Evolutionary conservation across 2,888 invertebrate genomes (phyloP).

Genomic region (Plemyria rubiginata): DNA sequence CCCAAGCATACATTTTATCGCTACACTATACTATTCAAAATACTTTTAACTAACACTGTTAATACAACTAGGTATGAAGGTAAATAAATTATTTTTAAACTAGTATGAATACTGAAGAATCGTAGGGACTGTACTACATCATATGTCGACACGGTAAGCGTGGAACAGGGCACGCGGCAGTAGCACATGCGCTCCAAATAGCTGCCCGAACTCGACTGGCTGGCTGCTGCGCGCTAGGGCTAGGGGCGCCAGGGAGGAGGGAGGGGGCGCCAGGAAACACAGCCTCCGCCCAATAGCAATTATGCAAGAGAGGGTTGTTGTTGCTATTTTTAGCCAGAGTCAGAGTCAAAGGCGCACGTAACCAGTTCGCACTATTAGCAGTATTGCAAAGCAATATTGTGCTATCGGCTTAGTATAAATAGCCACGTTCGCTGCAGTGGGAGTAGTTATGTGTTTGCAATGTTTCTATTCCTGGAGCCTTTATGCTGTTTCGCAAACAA

Average conservation of each 20-base stretch:
- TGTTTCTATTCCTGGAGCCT: conserved; percentile 66
- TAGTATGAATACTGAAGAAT: conserved; percentile 14
- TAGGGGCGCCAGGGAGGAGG: conserved; percentile 37
- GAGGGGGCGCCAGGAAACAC: conserved; percentile 61
- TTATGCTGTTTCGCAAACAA: conserved; percentile 58
- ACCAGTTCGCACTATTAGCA: conserved; percentile 57
- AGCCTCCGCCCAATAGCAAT: conserved; percentile 79
- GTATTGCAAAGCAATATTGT: conserved; percentile 52
- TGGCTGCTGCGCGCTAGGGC: conserved; percentile 30
- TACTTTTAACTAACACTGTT: conserved; percentile 9
- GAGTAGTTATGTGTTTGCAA: conserved; percentile 54
- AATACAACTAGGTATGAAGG: neutral
- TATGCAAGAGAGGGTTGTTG: conserved; percentile 73
- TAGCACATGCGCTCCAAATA: conserved; percentile 50
- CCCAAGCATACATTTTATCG: conserved; percentile 19
- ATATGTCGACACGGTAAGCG: conserved; percentile 36
- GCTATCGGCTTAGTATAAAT: conserved; percentile 57
- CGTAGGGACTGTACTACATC: conserved; percentile 45
- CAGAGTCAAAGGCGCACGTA: conserved; percentile 47
- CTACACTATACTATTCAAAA: conserved; percentile 13
- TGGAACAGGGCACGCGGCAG: conserved; percentile 29
- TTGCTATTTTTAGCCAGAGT: conserved; percentile 76
- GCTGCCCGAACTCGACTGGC: conserved; percentile 60
- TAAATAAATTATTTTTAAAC: conserved; percentile 1
- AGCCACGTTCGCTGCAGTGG: conserved; percentile 53